These are phyloP conservation scores for Drosophila bifasciata DNA, from an alignment of 1,140 invertebrate species.

Conservation along the genomic window DNA sequence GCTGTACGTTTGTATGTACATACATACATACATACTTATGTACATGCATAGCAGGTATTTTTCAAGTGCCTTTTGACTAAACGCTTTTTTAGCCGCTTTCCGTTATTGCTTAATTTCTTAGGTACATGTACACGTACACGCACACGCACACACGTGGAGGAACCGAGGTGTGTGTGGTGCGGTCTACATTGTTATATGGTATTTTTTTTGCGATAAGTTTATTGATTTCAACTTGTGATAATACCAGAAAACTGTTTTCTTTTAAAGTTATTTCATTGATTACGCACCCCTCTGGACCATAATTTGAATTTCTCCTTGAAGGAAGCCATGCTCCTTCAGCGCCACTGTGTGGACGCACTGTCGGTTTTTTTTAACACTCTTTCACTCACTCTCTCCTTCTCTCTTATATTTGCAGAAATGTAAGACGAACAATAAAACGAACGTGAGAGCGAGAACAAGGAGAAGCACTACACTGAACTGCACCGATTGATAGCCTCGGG, in stretches of 20 bases:
- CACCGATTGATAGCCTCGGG: constrained; percentile 29
- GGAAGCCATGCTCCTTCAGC: constrained; percentile 68
- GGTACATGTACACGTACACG: constrained; percentile 19
- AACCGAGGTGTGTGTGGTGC: constrained; percentile 25
- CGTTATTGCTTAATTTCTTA: constrained; percentile 50
- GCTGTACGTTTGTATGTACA: background rate
- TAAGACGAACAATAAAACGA: background rate
- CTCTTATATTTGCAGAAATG: background rate
- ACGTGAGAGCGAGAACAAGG: constrained; percentile 2
- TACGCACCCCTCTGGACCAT: constrained; percentile 82
- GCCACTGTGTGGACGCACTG: constrained; percentile 38
- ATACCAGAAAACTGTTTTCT: constrained; percentile 38
- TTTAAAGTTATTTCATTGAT: constrained; percentile 21
- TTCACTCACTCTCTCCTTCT: background rate
- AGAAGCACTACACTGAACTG: constrained; percentile 16
- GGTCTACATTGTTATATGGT: constrained; percentile 25
- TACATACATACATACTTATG: background rate
- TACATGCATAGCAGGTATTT: constrained; percentile 8
- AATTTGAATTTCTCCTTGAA: constrained; percentile 83
- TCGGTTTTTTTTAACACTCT: background rate
- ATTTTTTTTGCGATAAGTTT: constrained; percentile 70
- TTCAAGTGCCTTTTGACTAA: constrained; percentile 46
- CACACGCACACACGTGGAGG: background rate
- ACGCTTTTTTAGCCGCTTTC: constrained; percentile 28
- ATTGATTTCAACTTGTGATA: constrained; percentile 81